Conservation (phyloP, 2,113 vertebrate genomes). For the Caranx melampygus region DNA sequence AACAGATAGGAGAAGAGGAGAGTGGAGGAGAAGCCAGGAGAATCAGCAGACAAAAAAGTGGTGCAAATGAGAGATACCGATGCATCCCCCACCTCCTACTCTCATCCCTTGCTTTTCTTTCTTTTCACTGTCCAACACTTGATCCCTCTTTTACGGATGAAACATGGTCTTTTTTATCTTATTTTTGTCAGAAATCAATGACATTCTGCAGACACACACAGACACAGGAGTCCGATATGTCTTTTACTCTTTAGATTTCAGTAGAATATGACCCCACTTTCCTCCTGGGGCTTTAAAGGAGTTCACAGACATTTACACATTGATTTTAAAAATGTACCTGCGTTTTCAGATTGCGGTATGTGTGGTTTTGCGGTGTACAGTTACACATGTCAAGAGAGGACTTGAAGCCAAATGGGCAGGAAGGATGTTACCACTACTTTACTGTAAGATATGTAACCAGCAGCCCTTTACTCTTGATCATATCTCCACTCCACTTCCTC, state of each 20-base stretch:
- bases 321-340: conserved; percentile 76
- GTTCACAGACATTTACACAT: conserved; percentile 67
- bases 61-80: conserved; percentile 3
- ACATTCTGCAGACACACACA: conserved; percentile 62
- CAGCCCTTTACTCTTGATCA: conserved; percentile 13
- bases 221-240: conserved; percentile 72
- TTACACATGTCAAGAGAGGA: conserved; percentile 36
- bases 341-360: conserved; percentile 55
- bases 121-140: conserved; percentile 57
- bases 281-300: conserved; percentile 44
- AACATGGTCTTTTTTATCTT: conserved; percentile 68
- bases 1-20: too few species aligned
- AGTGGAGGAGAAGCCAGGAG: too few species aligned
- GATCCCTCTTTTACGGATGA: conserved; percentile 78
- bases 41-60: background rate
- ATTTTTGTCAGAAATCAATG: conserved; percentile 81
- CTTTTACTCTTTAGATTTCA: conserved; percentile 78
- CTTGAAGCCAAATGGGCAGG: conserved; percentile 13
- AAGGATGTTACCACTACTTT: background rate
- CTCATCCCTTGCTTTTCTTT: background rate
- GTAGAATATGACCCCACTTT: conserved; percentile 66
- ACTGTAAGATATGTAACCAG: background rate
- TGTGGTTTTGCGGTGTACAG: conserved; percentile 66
- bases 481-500: background rate
- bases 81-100: conserved; percentile 13